Evolutionary conservation across 1,140 invertebrate genomes (phyloP).

Genomic region (Steinernema feltiae): DNA sequence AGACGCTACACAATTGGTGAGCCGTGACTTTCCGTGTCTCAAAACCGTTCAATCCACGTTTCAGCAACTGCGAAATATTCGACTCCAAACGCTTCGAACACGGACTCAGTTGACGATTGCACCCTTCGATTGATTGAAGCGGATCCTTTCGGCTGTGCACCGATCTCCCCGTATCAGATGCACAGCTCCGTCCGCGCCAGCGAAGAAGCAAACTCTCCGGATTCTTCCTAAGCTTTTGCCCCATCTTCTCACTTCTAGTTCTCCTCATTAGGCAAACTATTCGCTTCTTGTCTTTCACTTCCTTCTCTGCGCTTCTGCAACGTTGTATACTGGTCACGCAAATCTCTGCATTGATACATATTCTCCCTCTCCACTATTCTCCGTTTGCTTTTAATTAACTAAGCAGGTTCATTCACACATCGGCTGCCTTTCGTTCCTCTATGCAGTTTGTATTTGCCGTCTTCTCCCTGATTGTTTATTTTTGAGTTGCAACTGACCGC

Average conservation of each 20-base stretch:
- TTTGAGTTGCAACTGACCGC: not conserved
- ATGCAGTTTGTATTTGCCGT: constrained; percentile 3
- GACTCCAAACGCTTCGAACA: not conserved
- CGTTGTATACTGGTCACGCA: constrained; percentile 4
- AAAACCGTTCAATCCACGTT: not conserved
- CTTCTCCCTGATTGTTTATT: not conserved
- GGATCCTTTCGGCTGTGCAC: constrained; percentile 4
- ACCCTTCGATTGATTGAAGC: not conserved
- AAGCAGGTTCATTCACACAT: constrained; percentile 11
- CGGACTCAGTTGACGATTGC: not conserved
- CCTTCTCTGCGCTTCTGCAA: not conserved
- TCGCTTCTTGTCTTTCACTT: constrained; percentile 13
- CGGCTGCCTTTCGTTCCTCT: constrained; percentile 7
- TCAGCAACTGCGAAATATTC: not conserved
- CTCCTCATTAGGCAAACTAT: constrained; percentile 9
- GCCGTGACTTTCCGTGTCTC: not conserved
- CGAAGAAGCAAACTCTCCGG: not conserved
- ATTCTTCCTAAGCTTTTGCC: not conserved
- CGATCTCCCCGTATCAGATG: constrained; percentile 4
- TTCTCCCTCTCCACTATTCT: not conserved
- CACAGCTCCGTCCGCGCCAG: not conserved
- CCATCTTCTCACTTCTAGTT: not conserved
- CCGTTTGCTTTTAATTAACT: constrained; percentile 1
- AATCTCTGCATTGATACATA: not conserved
- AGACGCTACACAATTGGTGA: constrained; percentile 39